Evolutionary conservation across 2,113 vertebrate genomes (phyloP), one percentile per base, ranked within the genome.

Genomic region (Sebastes fasciatus): DNA sequence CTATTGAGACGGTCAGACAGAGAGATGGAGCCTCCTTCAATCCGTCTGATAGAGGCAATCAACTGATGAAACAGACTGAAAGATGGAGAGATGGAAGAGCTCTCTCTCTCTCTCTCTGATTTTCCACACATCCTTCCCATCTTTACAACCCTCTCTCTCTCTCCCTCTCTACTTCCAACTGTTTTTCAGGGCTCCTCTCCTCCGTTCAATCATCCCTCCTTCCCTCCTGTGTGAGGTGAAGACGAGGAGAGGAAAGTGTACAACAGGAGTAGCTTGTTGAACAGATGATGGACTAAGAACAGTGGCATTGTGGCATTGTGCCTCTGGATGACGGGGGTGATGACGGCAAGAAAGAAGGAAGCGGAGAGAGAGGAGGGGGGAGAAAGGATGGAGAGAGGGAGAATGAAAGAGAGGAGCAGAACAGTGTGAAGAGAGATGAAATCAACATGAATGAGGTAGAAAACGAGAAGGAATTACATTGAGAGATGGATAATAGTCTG

Each of bases 1-100:
- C 73, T 81, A 88, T 72, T 84, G 85, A 88, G 83, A 80, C 14
- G 51, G 83, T 75, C 84, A 83, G 79, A 71, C 4, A 10, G 81
- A 79, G 79, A 57, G 67, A 71, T 26, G 40, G 34, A 83, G 83
- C 84, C 87, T 87, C 87, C 78, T 91, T 83, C 80, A 85, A 46
- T 86, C 79, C 74, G 62, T 75, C 84, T 87, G 82, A 92, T 86
- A n/a, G 81, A 64, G 6, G 55, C 84, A 89, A 93, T 93, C 92
- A 89, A 75, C 81, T 90, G 90, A 94, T 89, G 91, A 92, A 91
- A 88, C 82, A 66, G 48, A 79, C 83, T 80, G 84, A 87, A 90
- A 90, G 87, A 88, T 66, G 74, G 60, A 88, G 55, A 19, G 88
- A 82, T 40, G 49, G 51, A 54, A 51, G 74, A 69, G 67, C 52